Base-by-base conservation (phyloP, 1,140 invertebrate genomes). In the Heliothis subflexa region DNA sequence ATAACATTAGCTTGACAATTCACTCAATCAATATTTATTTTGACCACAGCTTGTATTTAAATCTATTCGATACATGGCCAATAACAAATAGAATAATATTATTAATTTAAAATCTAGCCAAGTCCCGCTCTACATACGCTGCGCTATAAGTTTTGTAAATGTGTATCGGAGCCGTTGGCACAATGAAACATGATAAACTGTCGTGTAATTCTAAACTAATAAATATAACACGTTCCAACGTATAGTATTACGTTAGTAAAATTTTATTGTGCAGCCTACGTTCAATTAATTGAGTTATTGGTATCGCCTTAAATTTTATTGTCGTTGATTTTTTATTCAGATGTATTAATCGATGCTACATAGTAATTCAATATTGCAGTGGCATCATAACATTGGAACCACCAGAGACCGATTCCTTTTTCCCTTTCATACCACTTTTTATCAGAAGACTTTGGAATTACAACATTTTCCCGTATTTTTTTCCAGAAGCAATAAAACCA, bases 101-200 rank as follows among this genome's bases (percentile, higher is more conserved):
- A 52, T 16, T 52, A 52, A n/a, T 52, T 52, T 52, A n/a, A 52
- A 52, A 52, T 7, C 50, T n/a, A n/a, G 14, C 50, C 50, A 52
- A 52, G 14, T 52, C 50, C n/a, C 14, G 50, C 50, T 52, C 50
- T n/a, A 52, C 13, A 52, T 52, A 52, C 50, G n/a, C 50, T 52
- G n/a, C 50, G 5, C 11, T 57, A 59, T 59, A 13, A 25, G 18
- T 59, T 59, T 21, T 59, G 55, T 47, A 64, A 64, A 18, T 47
- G 28, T 13, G 40, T 47, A 66, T 47, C 62, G 16, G 13, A 47
- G 64, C 13, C 47, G 1, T 68, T 28, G 47, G 45, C 47, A 52
- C 47, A 70, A 52, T 70, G 66, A 70, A 70, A 70, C 47, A 28
- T 70, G 66, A 70, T 70, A 70, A 70, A 70, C 66, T 14, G 47